Percentiles rank a stretch among this genome's conserved stretches.
These are phyloP conservation scores for Caenorhabditis uteleia DNA, from an alignment of 2,888 invertebrate genomes.

Conservation along the genomic window DNA sequence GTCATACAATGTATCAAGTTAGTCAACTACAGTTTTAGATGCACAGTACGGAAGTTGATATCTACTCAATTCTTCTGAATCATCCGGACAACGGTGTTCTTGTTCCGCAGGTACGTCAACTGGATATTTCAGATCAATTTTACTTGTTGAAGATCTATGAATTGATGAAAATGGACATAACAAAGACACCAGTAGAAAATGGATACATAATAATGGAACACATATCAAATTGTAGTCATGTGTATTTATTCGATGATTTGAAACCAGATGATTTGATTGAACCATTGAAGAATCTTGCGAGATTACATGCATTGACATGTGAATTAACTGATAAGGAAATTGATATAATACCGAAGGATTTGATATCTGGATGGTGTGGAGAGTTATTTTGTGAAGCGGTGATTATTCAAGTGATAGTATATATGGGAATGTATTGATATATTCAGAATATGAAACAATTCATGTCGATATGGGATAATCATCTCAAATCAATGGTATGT, in stretches of 20 bases:
- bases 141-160: conserved; percentile 14
- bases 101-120: too few relatives aligned
- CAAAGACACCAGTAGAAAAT: neutral
- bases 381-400: conserved; percentile 26
- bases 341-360: conserved; percentile 6
- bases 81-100: conserved; percentile 2
- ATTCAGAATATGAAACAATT: conserved; percentile 21
- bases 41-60: conserved; percentile 27
- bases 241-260: conserved; percentile 13
- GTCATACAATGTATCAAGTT: neutral
- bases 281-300: conserved; percentile 20
- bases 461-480: conserved; percentile 7
- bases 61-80: conserved; percentile 15
- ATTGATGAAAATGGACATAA: conserved; percentile 12
- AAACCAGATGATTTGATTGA: conserved; percentile 19
- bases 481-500: conserved; percentile 3
- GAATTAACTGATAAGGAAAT: conserved; percentile 13
- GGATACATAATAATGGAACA: conserved; percentile 31
- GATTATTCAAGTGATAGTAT: too few relatives aligned
- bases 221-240: conserved; percentile 7
- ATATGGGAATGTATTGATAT: too few relatives aligned
- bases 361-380: conserved; percentile 17
- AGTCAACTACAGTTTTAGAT: neutral
- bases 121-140: too few relatives aligned
- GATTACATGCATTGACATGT: conserved; percentile 15